A percentile compares a stretch with the other conserved stretches of the same genome.
Conservation (phyloP, 1,140 invertebrate genomes). For the Triops longicaudatus region DNA sequence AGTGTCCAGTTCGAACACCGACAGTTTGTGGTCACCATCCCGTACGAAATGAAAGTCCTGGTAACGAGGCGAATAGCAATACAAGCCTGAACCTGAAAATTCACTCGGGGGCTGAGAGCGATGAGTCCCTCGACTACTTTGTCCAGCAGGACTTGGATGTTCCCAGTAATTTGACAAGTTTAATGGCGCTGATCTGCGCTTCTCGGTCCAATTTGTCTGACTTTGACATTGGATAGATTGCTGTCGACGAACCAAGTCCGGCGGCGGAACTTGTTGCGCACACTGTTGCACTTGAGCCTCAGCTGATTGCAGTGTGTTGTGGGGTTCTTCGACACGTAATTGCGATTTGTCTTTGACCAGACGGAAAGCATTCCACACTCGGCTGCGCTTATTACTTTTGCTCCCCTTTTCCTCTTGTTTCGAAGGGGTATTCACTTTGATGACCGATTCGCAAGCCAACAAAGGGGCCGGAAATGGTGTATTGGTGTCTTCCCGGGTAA, state of each 20-base stretch:
- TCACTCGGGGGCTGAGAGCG: neutral
- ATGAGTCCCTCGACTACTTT: neutral
- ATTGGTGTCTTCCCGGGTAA: neutral
- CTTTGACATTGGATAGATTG: neutral
- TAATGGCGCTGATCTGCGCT: neutral
- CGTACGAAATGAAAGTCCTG: neutral
- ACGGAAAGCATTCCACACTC: slow-evolving; percentile 9
- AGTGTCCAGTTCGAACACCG: neutral
- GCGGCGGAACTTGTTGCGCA: neutral
- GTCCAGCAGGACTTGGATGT: neutral
- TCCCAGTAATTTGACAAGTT: neutral
- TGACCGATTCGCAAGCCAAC: neutral
- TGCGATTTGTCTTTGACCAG: neutral
- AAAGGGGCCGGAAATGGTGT: too few relatives aligned
- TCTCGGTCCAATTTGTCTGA: neutral
- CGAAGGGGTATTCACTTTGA: neutral
- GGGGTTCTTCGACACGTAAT: neutral
- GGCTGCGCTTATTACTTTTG: neutral
- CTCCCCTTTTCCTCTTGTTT: neutral
- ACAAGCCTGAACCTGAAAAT: neutral
- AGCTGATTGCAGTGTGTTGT: neutral
- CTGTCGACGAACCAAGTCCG: neutral
- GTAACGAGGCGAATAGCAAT: neutral
- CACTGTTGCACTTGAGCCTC: neutral
- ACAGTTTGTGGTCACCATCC: neutral